Base-by-base conservation (phyloP, 2,797 vertebrate genomes). In the Molossus molossus region DNA sequence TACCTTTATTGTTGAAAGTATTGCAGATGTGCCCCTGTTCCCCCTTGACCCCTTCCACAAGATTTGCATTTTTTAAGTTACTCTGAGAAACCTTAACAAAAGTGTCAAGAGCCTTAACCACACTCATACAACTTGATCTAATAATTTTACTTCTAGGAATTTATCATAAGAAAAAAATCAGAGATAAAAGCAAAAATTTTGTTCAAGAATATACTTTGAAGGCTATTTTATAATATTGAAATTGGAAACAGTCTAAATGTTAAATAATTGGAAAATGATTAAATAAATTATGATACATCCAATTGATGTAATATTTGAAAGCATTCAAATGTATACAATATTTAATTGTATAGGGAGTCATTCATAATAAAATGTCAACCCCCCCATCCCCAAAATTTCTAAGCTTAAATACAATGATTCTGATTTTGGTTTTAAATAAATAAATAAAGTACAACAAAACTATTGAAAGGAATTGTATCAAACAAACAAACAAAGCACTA, bases 231-330 rank as follows among this genome's bases (percentile, higher is more conserved):
- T 77, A 76, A 64, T 67, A 91, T 80, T 20, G 20, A 87, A 75
- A 50, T 27, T 53, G 57, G 9, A 70, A 94, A 69, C 1, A 72
- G 55, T 57, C 5, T 53, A 64, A 50, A 95, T 55, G 23, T 53
- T n/a, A 80, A 94, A 29, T 82, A 95, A 94, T 67, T 88, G 11
- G 23, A 82, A 97, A 84, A 64, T 81, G 14, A 96, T 81, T 72
- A 79, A 57, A 69, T n/a, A 79, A 72, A 70, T 76, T 94, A 67
- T 85, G n/a, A 84, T 50, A 55, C 18, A 20, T 76, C 33, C 45
- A 94, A 25, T 11, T 25, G 64, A 86, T 84, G 18, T 13, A 70
- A 80, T 69, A 33, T 87, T 94, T 79, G 86, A 64, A 91, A 86
- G 6, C 50, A 27, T 64, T 84, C 20, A 58, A 89, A 40, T 87